Evolutionary conservation across 2,113 vertebrate genomes (phyloP).

Genomic region (Serinus canaria): DNA sequence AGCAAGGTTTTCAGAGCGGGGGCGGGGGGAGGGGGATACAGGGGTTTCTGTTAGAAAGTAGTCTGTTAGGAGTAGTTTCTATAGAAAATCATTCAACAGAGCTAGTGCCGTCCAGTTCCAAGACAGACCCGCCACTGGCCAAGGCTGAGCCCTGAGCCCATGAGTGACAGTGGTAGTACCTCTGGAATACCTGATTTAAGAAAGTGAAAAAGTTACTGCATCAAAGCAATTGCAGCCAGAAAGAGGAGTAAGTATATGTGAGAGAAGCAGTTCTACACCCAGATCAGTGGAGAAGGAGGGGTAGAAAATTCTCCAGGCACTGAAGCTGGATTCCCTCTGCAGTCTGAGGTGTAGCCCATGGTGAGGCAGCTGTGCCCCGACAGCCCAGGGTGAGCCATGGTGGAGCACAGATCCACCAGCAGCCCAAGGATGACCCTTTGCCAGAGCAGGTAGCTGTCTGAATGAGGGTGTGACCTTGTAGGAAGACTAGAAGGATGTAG

Average conservation of each 20-base stretch:
- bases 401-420: neutral
- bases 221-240: neutral
- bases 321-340: neutral
- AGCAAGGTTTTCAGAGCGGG: neutral
- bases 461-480: neutral
- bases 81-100: neutral
- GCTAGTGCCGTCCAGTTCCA: neutral
- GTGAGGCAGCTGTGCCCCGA: neutral
- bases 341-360: neutral
- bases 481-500: neutral
- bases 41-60: neutral
- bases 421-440: fast-evolving
- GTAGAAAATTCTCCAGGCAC: neutral
- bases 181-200: neutral
- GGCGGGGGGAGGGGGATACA: neutral
- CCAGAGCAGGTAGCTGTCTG: neutral
- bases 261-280: neutral
- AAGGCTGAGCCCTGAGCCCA: neutral
- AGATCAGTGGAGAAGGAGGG: neutral
- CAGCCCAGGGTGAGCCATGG: neutral
- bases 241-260: neutral
- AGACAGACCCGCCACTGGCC: neutral
- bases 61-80: neutral
- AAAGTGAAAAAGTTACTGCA: neutral
- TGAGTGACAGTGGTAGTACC: neutral